These are phyloP conservation scores for Venustoraphidia nigricollis DNA, from an alignment of 2,888 invertebrate species.

Conservation along the genomic window DNA sequence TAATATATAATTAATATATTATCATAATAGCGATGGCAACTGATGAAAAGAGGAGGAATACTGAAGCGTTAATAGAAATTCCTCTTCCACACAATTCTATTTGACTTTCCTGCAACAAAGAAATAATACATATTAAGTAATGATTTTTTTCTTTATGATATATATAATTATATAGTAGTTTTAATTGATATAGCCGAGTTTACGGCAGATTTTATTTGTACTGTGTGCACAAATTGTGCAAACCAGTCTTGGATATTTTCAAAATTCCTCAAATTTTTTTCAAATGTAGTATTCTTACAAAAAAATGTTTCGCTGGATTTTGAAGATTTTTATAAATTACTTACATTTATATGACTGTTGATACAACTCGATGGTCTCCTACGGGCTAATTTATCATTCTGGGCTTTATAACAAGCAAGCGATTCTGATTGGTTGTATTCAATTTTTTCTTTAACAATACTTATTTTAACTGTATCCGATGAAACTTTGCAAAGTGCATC, in stretches of 20 bases:
- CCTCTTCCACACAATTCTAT: neutral
- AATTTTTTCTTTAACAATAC: conserved; percentile 22
- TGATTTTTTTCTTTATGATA: too few relatives aligned
- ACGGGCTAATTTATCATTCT: conserved; percentile 39
- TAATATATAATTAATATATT: too few relatives aligned
- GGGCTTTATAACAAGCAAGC: conserved; percentile 15
- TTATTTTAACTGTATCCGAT: conserved; percentile 16
- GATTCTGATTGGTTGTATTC: conserved; percentile 17
- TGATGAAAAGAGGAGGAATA: neutral
- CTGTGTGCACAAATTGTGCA: too few relatives aligned
- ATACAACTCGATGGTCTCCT: conserved; percentile 61
- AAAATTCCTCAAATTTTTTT: too few relatives aligned
- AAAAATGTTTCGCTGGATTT: too few relatives aligned
- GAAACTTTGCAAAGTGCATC: conserved; percentile 39
- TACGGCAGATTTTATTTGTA: too few relatives aligned
- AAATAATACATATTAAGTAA: neutral
- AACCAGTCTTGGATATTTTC: too few relatives aligned
- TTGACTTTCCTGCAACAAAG: neutral
- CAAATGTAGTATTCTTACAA: too few relatives aligned
- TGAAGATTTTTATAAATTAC: conserved; percentile 15
- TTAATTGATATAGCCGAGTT: too few relatives aligned
- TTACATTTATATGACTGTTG: conserved; percentile 58
- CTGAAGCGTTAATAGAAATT: neutral
- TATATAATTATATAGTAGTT: too few relatives aligned
- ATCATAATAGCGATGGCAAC: too few relatives aligned